Conservation (phyloP, 30 jellyfish, hydroid and myxozoan genomes). For the Phacellophora camtschatica region DNA sequence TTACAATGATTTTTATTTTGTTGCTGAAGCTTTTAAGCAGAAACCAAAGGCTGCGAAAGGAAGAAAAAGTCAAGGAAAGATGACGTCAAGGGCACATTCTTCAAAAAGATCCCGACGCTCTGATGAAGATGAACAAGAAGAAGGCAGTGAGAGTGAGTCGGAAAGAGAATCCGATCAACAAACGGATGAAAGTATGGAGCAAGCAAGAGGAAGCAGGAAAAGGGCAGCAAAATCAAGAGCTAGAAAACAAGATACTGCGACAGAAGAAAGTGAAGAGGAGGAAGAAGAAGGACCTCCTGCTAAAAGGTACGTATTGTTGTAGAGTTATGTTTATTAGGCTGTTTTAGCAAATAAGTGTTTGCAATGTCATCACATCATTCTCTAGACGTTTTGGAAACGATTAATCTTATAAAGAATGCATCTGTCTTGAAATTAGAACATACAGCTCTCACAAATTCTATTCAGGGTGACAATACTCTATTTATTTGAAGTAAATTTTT, state of each 20-base stretch:
- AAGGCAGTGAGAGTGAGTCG: background rate
- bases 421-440: too few species aligned
- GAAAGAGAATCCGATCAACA: conserved; percentile 1
- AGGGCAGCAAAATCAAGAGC: background rate
- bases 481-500: too few species aligned
- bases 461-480: too few species aligned
- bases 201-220: background rate
- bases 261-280: conserved; percentile 52
- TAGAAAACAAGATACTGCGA: background rate
- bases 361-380: too few species aligned
- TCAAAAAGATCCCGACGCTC: background rate
- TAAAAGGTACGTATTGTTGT: background rate
- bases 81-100: background rate
- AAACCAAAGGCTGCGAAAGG: background rate
- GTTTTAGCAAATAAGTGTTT: too few species aligned
- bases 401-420: too few species aligned
- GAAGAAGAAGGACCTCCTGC: conserved; percentile 46
- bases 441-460: too few species aligned
- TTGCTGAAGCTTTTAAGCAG: background rate
- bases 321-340: background rate
- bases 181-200: conserved; percentile 34
- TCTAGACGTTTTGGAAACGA: too few species aligned
- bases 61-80: background rate
- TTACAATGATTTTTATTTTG: too few species aligned
- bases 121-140: conserved; percentile 20